A percentile compares a stretch with the other conserved stretches of the same genome.
Evolutionary conservation across 2,113 vertebrate species (phyloP).

Genomic region (Urocynchramus pylzowi): DNA sequence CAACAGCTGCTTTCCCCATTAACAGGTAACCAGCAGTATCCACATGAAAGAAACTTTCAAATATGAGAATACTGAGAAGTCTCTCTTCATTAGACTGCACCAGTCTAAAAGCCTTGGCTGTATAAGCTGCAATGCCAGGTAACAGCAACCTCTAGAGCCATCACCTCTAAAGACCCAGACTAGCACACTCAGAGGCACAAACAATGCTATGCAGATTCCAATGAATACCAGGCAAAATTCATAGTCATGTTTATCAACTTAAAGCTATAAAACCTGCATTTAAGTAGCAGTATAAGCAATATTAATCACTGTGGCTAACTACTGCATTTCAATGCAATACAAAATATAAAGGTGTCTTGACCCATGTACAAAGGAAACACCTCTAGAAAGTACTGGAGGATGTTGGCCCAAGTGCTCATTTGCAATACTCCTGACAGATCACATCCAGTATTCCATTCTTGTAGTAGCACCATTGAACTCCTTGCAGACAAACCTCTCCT

Average conservation of each 20-base stretch:
- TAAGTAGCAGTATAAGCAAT: neutral
- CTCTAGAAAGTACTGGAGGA: neutral
- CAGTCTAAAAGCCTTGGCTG: neutral
- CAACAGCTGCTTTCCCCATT: neutral
- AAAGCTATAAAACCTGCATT: neutral
- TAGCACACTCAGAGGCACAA: constrained; percentile 27
- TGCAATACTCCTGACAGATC: neutral
- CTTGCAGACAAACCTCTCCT: neutral
- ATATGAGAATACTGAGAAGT: neutral
- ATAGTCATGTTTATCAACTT: constrained; percentile 35
- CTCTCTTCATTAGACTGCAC: neutral
- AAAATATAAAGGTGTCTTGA: constrained; percentile 26
- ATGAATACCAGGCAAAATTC: constrained; percentile 38
- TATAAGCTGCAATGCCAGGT: neutral
- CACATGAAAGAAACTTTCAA: neutral
- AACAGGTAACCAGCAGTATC: neutral
- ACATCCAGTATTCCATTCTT: neutral
- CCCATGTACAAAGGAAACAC: neutral
- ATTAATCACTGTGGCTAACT: constrained; percentile 5
- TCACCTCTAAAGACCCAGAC: neutral
- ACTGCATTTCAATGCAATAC: constrained; percentile 20
- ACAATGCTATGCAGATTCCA: neutral
- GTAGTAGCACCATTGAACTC: neutral
- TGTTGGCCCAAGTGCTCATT: neutral
- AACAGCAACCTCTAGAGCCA: neutral